Evolutionary conservation across 92 coral and sea anemone genomes (phyloP).

Genomic region (Virgularia gustaviana): DNA sequence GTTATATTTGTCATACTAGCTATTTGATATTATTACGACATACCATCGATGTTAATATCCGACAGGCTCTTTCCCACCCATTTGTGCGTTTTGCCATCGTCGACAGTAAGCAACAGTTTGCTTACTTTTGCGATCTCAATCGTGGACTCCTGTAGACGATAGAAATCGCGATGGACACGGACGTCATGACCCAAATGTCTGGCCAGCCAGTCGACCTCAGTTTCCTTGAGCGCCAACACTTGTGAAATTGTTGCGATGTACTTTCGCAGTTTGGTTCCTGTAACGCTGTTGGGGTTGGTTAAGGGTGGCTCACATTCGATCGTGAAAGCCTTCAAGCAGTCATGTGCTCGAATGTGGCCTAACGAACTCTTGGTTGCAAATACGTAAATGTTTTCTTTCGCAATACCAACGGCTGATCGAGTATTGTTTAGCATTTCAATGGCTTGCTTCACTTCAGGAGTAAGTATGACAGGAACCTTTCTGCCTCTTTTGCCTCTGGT

Average conservation of each 20-base stretch:
- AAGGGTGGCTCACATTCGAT: conserved; percentile 11
- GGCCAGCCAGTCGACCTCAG: conserved; percentile 19
- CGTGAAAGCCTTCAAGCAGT: conserved; percentile 12
- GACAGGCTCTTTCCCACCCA: conserved; percentile 36
- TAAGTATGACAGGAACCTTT: conserved; percentile 27
- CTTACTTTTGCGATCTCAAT: conserved; percentile 31
- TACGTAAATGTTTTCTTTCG: neutral
- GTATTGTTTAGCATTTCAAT: neutral
- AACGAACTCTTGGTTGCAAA: neutral
- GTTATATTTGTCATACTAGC: too few relatives aligned
- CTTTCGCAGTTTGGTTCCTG: conserved; percentile 15
- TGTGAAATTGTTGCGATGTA: conserved; percentile 27
- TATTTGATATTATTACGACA: too few relatives aligned
- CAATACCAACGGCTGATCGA: neutral
- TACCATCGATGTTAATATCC: conserved; percentile 23
- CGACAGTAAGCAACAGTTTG: conserved; percentile 40
- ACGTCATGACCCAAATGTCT: conserved; percentile 21
- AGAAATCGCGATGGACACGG: neutral
- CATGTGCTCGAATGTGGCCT: conserved; percentile 3
- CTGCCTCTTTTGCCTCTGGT: conserved; percentile 34
- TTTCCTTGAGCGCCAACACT: neutral
- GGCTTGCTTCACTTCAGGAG: neutral
- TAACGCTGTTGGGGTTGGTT: neutral
- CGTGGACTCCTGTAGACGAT: conserved; percentile 15
- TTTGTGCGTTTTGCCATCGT: conserved; percentile 35